Conservation (phyloP, 2,888 invertebrate species). For the Actias luna region DNA sequence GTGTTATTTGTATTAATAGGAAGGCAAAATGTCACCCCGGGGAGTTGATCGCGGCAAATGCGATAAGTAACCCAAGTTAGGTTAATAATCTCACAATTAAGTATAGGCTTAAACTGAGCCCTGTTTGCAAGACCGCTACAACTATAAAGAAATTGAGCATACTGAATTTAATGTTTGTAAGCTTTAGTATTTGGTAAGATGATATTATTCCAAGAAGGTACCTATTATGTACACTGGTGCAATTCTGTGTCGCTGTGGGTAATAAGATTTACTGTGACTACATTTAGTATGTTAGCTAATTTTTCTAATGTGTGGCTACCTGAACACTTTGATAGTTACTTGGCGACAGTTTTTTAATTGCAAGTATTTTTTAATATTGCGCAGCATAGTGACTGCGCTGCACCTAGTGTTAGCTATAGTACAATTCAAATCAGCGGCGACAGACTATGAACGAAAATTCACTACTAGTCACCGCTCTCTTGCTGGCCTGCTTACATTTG, state of each 20-base stretch:
- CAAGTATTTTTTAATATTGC: too few species aligned
- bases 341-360: background rate
- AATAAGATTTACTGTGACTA: too few species aligned
- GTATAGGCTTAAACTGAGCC: conserved; percentile 10
- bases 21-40: conserved; percentile 8
- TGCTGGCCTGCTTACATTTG: too few species aligned
- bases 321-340: background rate
- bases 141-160: background rate
- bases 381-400: too few species aligned
- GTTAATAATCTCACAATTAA: conserved; percentile 10
- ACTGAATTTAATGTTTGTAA: background rate
- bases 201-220: too few species aligned
- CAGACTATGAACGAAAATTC: too few species aligned
- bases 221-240: too few species aligned
- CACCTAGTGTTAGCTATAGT: too few species aligned
- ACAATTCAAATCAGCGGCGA: too few species aligned
- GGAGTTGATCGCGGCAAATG: conserved; percentile 11
- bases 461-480: too few species aligned
- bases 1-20: conserved; percentile 10
- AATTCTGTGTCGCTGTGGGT: too few species aligned
- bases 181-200: background rate
- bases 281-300: background rate
- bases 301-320: background rate
- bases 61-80: conserved; percentile 11
- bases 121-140: conserved; percentile 9